Evolutionary conservation across 2,113 vertebrate genomes (phyloP).

Genomic region (Ramphastos sulfuratus): DNA sequence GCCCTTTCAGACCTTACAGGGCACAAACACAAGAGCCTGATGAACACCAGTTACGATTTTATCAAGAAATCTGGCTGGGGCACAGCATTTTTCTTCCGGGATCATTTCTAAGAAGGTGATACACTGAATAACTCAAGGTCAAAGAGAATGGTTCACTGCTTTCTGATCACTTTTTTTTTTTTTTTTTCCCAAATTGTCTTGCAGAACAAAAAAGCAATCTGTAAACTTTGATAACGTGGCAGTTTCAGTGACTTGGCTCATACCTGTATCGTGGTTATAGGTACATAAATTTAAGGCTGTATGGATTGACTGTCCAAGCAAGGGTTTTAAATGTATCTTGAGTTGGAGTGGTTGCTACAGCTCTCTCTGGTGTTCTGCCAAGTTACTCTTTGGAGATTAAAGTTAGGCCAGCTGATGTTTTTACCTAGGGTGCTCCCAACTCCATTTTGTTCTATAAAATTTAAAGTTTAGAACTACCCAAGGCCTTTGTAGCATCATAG

Average conservation of each 20-base stretch:
- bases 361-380: neutral
- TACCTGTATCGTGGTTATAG: neutral
- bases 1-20: conserved; percentile 12
- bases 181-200: neutral
- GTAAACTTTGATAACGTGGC: conserved; percentile 45
- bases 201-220: conserved; percentile 66
- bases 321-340: neutral
- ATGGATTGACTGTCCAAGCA: neutral
- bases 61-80: conserved; percentile 60
- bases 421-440: neutral
- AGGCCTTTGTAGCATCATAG: neutral
- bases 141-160: conserved; percentile 47
- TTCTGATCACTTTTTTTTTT: conserved; percentile 72
- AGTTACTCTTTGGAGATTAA: neutral
- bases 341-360: neutral
- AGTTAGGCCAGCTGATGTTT: neutral
- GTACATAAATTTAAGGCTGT: neutral
- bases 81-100: conserved; percentile 47
- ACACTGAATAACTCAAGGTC: conserved; percentile 67
- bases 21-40: neutral
- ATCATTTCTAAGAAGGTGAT: conserved; percentile 59
- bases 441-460: neutral
- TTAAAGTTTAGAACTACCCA: neutral
- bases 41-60: conserved; percentile 52
- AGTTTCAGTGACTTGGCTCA: conserved; percentile 23